Evolutionary conservation across 2,113 vertebrate species (phyloP), one percentile per base, ranked within the genome.

Genomic region (Caretta caretta): DNA sequence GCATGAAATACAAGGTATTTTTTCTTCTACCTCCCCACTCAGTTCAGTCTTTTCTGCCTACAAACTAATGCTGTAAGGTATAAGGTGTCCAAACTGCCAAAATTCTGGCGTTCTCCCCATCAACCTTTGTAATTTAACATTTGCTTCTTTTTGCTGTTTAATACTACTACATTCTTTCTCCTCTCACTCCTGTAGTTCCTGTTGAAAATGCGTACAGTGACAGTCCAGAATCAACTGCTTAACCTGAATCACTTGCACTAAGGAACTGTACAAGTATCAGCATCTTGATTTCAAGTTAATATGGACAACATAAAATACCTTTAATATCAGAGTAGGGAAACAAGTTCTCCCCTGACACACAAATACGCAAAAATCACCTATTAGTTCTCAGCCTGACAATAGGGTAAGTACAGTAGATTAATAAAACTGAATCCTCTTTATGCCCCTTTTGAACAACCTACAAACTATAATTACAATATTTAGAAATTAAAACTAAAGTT

Each of bases 311-410:
- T 76, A 69, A 69, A 69, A 69, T 69, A 69, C 65, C 2, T 8
- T 69, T 69, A 69, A n/a, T 69, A 69, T n/a, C 14, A 20, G 35
- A 69, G 59, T 35, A 65, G 12, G 29, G 7, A 65, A 65, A 65
- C 59, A 35, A 38, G 35, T 69, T n/a, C 5, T 6, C 57, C 4
- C 53, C 51, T 2, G 5, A 51, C 50, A 51, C 50, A 51, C 50
- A 17, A 16, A 49, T 11, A 49, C 49, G 11, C 13, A 35, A 31
- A 5, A 65, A 16, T 65, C 62, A 35, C 31, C 13, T 92, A 83
- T 92, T 89, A 92, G 88, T 96, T 97, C 94, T 92, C 94, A 95
- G 79, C 29, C 87, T 95, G 93, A 83, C 95, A 93, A 90, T 12
- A 87, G 80, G 94, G 89, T 0, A 1, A 90, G 93, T 17, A 16